Evolutionary conservation across 2,797 vertebrate genomes (phyloP), one percentile per base, ranked within the genome.

Genomic region (Enteromius viviparus): DNA sequence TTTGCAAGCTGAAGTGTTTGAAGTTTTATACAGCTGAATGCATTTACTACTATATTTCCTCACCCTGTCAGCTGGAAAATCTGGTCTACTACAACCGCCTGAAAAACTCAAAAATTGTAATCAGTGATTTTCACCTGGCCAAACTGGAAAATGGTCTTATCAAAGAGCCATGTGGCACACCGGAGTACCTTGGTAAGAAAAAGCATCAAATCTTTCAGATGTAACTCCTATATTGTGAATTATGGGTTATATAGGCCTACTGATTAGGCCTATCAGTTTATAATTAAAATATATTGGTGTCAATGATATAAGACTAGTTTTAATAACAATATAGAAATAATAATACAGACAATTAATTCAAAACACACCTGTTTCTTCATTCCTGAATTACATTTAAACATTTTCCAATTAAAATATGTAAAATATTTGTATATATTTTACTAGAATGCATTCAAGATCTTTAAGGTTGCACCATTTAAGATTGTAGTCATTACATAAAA

Each of bases 51-150:
- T 17, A n/a, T 88, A 70, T 82, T 69, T 77, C 74, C 58, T 47
- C 49, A 51, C 74, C 2, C 14, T 12, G 84, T 76, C 88, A 99
- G 98, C 89, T 99, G 94, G 98, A 99, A 92, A 99, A 99, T 91
- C 92, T 99, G 91, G 96, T 99, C 84, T 99, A 99, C 91, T 99
- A 96, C 90, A 99, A 98, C 88, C 96, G 98, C 53, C 93, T 99
- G 92, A 99, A 99, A 93, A 97, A 99, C 91, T 99, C 98, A 6
- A 99, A 99, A 95, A 99, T 99, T 0, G 98, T 99, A 90, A 99
- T 99, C 93, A 99, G 98, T 0, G 98, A 99, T 93, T 99, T 99
- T 92, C 98, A 99, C 84, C 93, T 99, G 88, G 98, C 98, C 87
- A 98, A 98, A 93, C 89, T 99, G 89, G 97, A 99, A 94, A 99